phyloP scores from a whole-genome alignment of 1,140 invertebrate species.

The Micrasema longulum region DNA sequence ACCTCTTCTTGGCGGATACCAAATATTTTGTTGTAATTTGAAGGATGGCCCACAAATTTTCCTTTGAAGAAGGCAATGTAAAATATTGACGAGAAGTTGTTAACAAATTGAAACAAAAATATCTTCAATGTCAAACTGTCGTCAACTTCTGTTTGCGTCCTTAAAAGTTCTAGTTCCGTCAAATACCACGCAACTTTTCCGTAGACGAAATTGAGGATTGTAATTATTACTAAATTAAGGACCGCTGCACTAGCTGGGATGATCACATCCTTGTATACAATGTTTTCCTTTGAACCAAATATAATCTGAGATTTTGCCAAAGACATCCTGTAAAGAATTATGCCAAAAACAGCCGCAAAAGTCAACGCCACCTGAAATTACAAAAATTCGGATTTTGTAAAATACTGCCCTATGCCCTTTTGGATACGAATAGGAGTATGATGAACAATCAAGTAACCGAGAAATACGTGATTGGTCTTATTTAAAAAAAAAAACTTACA shows the following conservation, averaged over 20 bases:
- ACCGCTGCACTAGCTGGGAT: constrained; percentile 44
- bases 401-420: no score
- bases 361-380: constrained; percentile 39
- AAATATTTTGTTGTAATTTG: constrained; percentile 79
- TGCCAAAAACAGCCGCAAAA: constrained; percentile 41
- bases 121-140: constrained; percentile 87
- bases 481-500: no score
- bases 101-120: constrained; percentile 89
- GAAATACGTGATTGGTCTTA: no score
- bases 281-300: constrained; percentile 27
- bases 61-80: constrained; percentile 90
- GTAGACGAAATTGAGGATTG: constrained; percentile 58
- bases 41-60: constrained; percentile 81
- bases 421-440: no score
- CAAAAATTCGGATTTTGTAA: no score
- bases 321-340: constrained; percentile 48
- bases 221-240: constrained; percentile 48
- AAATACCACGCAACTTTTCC: constrained; percentile 66
- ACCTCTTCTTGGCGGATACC: constrained; percentile 78
- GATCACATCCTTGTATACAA: constrained; percentile 56
- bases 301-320: constrained; percentile 36
- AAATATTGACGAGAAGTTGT: constrained; percentile 87
- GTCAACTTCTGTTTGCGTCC: constrained; percentile 87
- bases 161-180: constrained; percentile 83
- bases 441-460: no score